These are phyloP conservation scores for Rhizomys pruinosus DNA, from an alignment of 2,113 vertebrate genomes.

Conservation along the genomic window DNA sequence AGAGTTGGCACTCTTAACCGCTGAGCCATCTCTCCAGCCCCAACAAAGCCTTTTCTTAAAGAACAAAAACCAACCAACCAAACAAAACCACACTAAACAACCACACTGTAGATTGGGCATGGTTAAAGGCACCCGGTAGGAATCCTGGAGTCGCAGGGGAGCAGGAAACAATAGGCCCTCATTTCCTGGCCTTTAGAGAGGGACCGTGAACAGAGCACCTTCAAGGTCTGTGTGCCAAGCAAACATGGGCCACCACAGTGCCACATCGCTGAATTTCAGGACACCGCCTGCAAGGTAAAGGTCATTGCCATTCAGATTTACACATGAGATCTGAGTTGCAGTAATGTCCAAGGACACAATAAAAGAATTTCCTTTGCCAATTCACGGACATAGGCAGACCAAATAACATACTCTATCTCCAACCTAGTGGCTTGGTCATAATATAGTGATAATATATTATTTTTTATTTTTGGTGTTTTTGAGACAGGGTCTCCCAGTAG, in stretches of 20 bases:
- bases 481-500: too few species aligned
- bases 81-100: not conserved
- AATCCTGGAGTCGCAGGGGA: too few species aligned
- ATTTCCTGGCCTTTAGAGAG: not conserved
- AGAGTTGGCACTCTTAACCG: too few species aligned
- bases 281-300: not conserved
- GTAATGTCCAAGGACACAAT: not conserved
- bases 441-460: not conserved
- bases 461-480: too few species aligned
- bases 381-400: not conserved
- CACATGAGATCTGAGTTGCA: not conserved
- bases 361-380: not conserved
- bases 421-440: too few species aligned
- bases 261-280: not conserved
- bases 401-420: not conserved
- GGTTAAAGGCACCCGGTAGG: not conserved
- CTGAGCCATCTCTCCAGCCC: too few species aligned
- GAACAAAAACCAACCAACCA: not conserved
- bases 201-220: not conserved
- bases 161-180: not conserved
- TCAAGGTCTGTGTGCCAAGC: fast-evolving
- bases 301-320: not conserved
- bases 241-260: fast-evolving
- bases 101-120: fast-evolving
- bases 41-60: too few species aligned